Conservation (phyloP, 2,797 vertebrate species). For the Orientallactaga sibirica region DNA sequence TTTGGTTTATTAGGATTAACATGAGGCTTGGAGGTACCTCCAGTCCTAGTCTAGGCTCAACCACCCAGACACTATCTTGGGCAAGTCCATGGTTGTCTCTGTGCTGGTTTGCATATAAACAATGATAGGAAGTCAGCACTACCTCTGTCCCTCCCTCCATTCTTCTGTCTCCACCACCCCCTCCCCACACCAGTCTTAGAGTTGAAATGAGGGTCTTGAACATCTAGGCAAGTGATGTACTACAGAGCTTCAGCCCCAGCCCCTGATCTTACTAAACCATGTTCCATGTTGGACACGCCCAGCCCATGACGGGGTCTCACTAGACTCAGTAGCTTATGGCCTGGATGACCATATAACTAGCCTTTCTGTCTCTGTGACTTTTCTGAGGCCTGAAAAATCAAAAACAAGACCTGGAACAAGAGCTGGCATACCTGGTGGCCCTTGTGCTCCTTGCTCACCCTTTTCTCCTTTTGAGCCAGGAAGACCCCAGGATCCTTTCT, state of each 20-base stretch:
- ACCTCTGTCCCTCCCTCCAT: not conserved
- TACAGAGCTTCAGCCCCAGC: not conserved
- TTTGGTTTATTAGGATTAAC: not conserved
- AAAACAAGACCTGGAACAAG: not conserved
- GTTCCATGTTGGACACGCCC: not conserved
- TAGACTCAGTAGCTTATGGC: not conserved
- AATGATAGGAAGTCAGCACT: not conserved
- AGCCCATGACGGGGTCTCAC: not conserved
- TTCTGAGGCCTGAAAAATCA: conserved; percentile 3
- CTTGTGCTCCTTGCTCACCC: conserved; percentile 93
- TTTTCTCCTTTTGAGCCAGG: conserved; percentile 93
- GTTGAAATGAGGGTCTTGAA: not conserved
- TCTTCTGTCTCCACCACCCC: not conserved
- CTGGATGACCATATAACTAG: not conserved
- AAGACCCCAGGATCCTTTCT: conserved; percentile 85
- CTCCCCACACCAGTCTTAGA: not conserved
- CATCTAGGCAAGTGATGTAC: not conserved
- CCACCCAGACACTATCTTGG: not conserved
- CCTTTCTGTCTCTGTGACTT: not conserved
- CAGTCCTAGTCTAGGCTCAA: not conserved
- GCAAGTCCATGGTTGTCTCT: not conserved
- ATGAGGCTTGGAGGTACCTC: not conserved
- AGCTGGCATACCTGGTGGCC: conserved; percentile 89
- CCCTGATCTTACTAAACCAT: not conserved
- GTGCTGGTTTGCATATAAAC: not conserved